These are phyloP conservation scores for Ostrea denselamellosa DNA, from an alignment of 1,140 invertebrate species.

Conservation along the genomic window DNA sequence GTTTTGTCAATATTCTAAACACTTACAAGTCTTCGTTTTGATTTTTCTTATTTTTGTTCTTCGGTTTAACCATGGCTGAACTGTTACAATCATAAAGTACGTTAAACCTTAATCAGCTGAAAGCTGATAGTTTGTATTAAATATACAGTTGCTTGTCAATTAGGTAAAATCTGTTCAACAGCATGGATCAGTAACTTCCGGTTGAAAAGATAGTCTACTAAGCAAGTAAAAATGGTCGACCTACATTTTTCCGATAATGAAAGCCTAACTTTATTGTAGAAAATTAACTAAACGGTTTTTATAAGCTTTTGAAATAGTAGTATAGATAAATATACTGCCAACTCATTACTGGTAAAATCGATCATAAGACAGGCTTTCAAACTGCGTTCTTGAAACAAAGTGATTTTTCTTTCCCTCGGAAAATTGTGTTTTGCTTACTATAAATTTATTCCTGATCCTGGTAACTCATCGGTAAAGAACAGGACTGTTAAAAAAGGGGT, in stretches of 20 bases:
- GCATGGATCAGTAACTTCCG: constrained; percentile 23
- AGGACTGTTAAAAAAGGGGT: no score
- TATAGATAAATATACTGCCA: no score
- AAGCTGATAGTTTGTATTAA: neutral
- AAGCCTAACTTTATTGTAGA: no score
- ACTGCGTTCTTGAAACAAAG: no score
- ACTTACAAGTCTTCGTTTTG: constrained; percentile 65
- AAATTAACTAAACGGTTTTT: no score
- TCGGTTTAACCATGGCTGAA: constrained; percentile 59
- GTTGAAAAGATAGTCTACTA: neutral
- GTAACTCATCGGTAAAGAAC: no score
- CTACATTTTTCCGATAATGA: neutral
- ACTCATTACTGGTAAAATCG: no score
- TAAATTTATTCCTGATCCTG: no score
- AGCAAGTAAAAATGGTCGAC: neutral
- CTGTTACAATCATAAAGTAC: constrained; percentile 28
- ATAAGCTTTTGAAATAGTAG: no score
- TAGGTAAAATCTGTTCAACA: neutral
- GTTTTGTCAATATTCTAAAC: neutral
- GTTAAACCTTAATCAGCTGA: neutral
- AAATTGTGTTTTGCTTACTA: no score
- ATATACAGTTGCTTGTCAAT: neutral
- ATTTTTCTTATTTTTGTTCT: constrained; percentile 61
- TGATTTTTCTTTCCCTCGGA: no score
- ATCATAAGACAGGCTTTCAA: no score